phyloP scores from a whole-genome alignment of 2,888 invertebrate genomes.

The Peribatodes rhomboidaria region DNA sequence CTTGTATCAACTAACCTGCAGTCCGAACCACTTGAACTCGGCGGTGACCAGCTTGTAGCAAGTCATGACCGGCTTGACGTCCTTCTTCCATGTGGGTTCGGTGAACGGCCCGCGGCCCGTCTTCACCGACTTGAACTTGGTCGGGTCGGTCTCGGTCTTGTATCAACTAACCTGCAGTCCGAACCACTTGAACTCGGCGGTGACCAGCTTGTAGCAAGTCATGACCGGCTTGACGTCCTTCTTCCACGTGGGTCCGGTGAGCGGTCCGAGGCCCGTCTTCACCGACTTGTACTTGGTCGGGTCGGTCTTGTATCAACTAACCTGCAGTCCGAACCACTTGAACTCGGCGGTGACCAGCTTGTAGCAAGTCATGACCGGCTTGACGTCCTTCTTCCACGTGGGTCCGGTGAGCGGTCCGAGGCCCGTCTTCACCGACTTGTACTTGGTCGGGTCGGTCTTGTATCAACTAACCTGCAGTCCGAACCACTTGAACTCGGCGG shows the following conservation, averaged over 20 bases:
- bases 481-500: slow-evolving; percentile 99
- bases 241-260: no score
- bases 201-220: slow-evolving; percentile 98
- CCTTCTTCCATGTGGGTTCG: no score
- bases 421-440: no score
- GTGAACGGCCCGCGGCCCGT: no score
- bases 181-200: slow-evolving; percentile 88
- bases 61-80: no score
- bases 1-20: neutral
- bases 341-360: slow-evolving; percentile 99
- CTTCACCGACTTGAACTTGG: no score
- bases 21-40: slow-evolving; percentile 3
- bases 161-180: neutral
- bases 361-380: no score
- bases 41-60: neutral
- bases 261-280: no score
- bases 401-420: no score
- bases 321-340: slow-evolving; percentile 98
- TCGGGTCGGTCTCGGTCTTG: no score
- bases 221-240: no score
- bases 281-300: slow-evolving; percentile 92
- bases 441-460: slow-evolving; percentile 88
- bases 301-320: slow-evolving; percentile 72
- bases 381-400: no score
- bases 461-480: slow-evolving; percentile 90